Evolutionary conservation across 2,797 vertebrate genomes (phyloP).

Genomic region (Erethizon dorsatum): DNA sequence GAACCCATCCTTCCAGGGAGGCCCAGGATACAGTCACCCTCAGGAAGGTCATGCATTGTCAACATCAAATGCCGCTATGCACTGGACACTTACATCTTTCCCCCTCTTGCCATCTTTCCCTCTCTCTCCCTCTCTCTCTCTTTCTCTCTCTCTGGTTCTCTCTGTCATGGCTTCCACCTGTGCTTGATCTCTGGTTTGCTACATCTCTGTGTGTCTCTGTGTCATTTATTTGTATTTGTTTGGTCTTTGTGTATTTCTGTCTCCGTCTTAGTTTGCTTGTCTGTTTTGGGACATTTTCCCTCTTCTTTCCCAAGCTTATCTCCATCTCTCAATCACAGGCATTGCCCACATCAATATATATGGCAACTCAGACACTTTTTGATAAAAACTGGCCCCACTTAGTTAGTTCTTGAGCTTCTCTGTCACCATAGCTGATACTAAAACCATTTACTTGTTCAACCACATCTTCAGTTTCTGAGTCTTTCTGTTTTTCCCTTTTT

Average conservation of each 20-base stretch:
- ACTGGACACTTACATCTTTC: neutral
- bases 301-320: neutral
- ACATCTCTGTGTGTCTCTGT: neutral
- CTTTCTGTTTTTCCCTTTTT: neutral
- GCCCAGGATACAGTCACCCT: neutral
- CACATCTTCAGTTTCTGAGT: neutral
- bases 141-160: neutral
- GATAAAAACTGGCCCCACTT: neutral
- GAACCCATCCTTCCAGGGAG: neutral
- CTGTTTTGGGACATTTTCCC: neutral
- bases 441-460: neutral
- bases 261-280: neutral
- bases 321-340: fast-evolving
- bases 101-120: neutral
- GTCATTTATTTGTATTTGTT: neutral
- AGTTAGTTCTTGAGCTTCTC: neutral
- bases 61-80: neutral
- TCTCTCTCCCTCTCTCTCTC: neutral
- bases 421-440: neutral
- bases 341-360: neutral
- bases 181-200: neutral
- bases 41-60: neutral
- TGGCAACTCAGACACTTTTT: fast-evolving
- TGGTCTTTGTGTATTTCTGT: neutral
- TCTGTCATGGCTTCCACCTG: neutral